Evolutionary conservation across 2,797 vertebrate species (phyloP), one percentile per base, ranked within the genome.

Genomic region (Tangara arthus): DNA sequence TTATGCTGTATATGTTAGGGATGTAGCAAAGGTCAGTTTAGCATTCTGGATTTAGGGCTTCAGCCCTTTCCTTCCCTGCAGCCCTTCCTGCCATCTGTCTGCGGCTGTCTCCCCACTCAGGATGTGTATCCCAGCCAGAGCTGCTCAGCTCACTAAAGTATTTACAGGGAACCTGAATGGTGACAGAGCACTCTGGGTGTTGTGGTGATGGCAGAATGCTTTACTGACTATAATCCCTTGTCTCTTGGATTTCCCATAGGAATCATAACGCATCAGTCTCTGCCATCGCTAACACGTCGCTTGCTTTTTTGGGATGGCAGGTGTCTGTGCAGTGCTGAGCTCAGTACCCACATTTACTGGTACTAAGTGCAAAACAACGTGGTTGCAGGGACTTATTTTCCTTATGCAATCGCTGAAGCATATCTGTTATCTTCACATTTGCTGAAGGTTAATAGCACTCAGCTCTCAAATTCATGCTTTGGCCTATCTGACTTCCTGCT

Each of bases 271-370:
- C 28, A 30, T 73, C 39, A 4, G 6, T 44, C 46, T 53, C 47
- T 68, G 60, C 20, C 61, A 32, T 18, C 0, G 2, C 18, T 70
- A 49, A 15, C 18, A 32, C 0, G 3, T 18, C 1, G 0, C 6
- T 71, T 60, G 41, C 8, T 81, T 20, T 20, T 39, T 35, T 44
- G 60, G 15, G 15, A 20, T 23, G 23, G 21, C 16, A 65, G 7
- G 32, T 53, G 32, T 28, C 15, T 57, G 22, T 60, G 50, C 42
- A 61, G 39, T 13, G 27, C 56, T 37, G 47, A 70, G 52, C 20
- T 65, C 82, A 42, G 35, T 20, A 35, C 12, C 20, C 44, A 42
- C 28, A 46, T 73, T 69, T 73, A 23, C 30, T 39, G 5, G 5
- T 19, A 15, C 34, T 10, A 66, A 73, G 27, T 32, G 19, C 42